Conservation (phyloP, 1,140 invertebrate genomes). For the Eciton burchellii region DNA sequence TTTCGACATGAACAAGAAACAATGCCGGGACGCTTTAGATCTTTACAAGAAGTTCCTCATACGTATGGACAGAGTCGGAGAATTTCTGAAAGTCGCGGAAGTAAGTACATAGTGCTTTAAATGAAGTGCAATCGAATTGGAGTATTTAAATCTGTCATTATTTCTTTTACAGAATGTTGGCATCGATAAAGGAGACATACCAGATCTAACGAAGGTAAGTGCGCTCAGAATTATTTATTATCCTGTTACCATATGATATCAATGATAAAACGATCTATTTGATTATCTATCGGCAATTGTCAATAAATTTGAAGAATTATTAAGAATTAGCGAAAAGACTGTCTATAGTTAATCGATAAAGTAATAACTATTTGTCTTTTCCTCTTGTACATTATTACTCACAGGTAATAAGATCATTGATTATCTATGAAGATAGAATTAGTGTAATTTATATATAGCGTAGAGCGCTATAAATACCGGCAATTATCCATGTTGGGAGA, state of each 20-base stretch:
- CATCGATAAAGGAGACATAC: constrained; percentile 99
- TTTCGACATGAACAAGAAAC: constrained; percentile 99
- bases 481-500: constrained; percentile 37
- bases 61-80: constrained; percentile 98
- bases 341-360: constrained; percentile 31
- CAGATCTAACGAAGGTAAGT: constrained; percentile 96
- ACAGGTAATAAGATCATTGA: constrained; percentile 52
- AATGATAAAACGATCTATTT: constrained; percentile 14
- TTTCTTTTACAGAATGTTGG: constrained; percentile 93
- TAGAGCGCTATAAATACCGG: constrained; percentile 37
- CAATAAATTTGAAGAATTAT: constrained; percentile 11
- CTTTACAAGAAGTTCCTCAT: constrained; percentile 99
- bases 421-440: constrained; percentile 50
- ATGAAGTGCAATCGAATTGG: background rate
- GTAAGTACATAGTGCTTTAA: constrained; percentile 82
- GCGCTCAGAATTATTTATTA: background rate
- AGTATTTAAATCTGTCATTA: constrained; percentile 35
- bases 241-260: background rate
- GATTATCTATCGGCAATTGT: constrained; percentile 13
- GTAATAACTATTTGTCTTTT: constrained; percentile 49
- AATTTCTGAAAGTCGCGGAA: constrained; percentile 99
- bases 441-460: constrained; percentile 26
- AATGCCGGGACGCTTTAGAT: constrained; percentile 98
- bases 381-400: constrained; percentile 51
- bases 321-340: constrained; percentile 29